Evolutionary conservation across 2,113 vertebrate genomes (phyloP), one percentile per base, ranked within the genome.

Genomic region (Acrocephalus kingi): DNA sequence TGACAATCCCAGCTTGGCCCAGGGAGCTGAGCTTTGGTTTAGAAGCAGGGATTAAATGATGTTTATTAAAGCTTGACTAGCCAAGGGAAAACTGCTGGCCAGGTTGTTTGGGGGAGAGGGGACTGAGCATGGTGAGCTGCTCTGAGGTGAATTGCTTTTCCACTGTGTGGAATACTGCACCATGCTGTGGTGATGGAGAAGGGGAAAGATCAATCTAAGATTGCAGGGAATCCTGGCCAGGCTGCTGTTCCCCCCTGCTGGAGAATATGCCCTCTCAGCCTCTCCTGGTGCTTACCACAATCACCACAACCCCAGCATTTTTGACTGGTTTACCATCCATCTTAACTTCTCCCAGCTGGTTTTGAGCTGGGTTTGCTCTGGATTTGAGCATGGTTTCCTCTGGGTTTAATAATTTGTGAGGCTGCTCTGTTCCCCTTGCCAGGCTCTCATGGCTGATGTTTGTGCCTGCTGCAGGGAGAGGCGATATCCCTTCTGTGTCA

Each of bases 381-480:
- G 45, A 30, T 69, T 72, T 28, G n/a, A 84, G 49, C 16, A 5
- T 7, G 39, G 30, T 64, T 81, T 74, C 35, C 77, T 78, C 56
- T 62, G 75, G 58, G 66, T 41, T 89, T 41, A 8, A 43, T 56
- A 19, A 21, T 24, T 13, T 13, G 48, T 27, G 16, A 41, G 72
- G 85, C 72, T 41, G 87, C 56, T 10, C 35, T 48, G 14, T 46
- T 48, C 54, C 59, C 55, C 61, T 67, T 1, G 0, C 54, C 48
- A 9, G 45, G 72, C 68, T 45, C 0, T 45, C 0, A 3, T 56
- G 90, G 41, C 67, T 45, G 23, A 4, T 49, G 43, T 1, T 62
- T 83, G 87, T 62, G 52, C 66, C 52, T 80, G 48, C 86, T n/a
- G 78, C 90, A 75, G 83, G 30, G n/a, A 46, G n/a, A 30, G 51